These are phyloP conservation scores for Dendropsophus ebraccatus DNA, from an alignment of 2,113 vertebrate species.

Conservation along the genomic window DNA sequence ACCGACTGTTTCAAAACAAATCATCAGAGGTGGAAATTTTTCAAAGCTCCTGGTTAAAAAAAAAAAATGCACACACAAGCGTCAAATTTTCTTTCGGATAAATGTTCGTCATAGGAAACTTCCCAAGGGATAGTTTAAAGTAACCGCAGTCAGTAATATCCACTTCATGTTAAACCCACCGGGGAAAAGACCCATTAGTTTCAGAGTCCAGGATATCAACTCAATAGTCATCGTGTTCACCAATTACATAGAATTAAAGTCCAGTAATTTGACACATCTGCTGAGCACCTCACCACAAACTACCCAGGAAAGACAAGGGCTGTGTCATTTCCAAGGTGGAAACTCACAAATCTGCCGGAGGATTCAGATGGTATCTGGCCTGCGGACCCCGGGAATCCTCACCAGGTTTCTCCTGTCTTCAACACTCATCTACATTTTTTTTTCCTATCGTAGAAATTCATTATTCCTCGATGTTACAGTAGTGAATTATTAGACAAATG, in stretches of 20 bases:
- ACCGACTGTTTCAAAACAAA: background rate
- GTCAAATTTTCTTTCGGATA: slow-evolving; percentile 57
- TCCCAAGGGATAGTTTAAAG: slow-evolving; percentile 61
- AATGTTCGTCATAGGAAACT: slow-evolving; percentile 58
- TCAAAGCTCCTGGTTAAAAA: slow-evolving; percentile 27
- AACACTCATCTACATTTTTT: background rate
- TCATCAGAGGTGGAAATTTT: background rate
- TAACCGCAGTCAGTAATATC: slow-evolving; percentile 62
- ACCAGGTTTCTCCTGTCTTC: slow-evolving; percentile 11
- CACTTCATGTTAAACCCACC: slow-evolving; percentile 62
- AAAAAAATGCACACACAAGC: slow-evolving; percentile 8
- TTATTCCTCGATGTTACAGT: background rate
- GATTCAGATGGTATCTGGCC: slow-evolving; percentile 22
- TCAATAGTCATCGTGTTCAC: slow-evolving; percentile 62
- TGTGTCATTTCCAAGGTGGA: slow-evolving; percentile 63
- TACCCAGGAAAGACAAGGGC: slow-evolving; percentile 68
- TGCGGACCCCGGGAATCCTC: background rate
- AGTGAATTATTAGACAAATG: slow-evolving; percentile 8
- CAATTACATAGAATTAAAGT: slow-evolving; percentile 77
- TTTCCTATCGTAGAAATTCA: background rate
- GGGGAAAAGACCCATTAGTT: slow-evolving; percentile 65
- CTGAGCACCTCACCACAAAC: slow-evolving; percentile 74
- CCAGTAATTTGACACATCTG: slow-evolving; percentile 75
- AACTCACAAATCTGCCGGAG: slow-evolving; percentile 5
- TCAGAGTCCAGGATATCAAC: slow-evolving; percentile 59